phyloP scores from a whole-genome alignment of 37 sponge, comb jelly and placozoan species.

The Chondrosia reniformis region DNA sequence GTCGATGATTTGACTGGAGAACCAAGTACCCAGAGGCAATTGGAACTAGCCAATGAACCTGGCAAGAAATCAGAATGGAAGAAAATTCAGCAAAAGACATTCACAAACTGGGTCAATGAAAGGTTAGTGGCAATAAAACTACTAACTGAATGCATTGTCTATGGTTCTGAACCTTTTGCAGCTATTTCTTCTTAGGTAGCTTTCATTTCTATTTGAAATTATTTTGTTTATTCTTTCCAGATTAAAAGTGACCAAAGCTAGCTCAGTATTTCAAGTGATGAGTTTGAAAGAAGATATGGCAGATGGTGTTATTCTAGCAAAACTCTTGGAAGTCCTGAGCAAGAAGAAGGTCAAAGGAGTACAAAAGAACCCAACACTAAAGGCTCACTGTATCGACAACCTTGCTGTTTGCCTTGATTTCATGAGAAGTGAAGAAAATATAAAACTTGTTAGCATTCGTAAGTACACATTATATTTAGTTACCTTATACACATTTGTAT shows the following conservation, averaged over 20 bases:
- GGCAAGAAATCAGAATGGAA: slow-evolving; percentile 21
- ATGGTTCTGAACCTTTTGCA: too few species aligned
- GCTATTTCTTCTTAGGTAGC: too few species aligned
- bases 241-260: slow-evolving; percentile 22
- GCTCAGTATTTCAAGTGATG: slow-evolving; percentile 18
- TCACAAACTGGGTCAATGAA: slow-evolving; percentile 73
- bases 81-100: slow-evolving; percentile 42
- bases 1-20: slow-evolving; percentile 1
- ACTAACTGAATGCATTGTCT: too few species aligned
- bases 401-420: slow-evolving; percentile 50
- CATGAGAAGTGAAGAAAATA: slow-evolving; percentile 29
- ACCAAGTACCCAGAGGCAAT: background rate
- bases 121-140: background rate
- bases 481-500: background rate
- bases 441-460: slow-evolving; percentile 70
- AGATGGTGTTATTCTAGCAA: slow-evolving; percentile 60
- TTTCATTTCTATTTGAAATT: too few species aligned
- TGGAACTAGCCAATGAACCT: background rate
- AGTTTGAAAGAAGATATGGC: slow-evolving; percentile 31
- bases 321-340: slow-evolving; percentile 59
- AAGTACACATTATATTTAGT: slow-evolving; percentile 9
- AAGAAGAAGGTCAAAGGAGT: slow-evolving; percentile 41
- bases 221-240: background rate
- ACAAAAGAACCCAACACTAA: slow-evolving; percentile 44
- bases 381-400: slow-evolving; percentile 70